phyloP scores from a whole-genome alignment of 2,888 invertebrate genomes.

The Ophion obscuratus region DNA sequence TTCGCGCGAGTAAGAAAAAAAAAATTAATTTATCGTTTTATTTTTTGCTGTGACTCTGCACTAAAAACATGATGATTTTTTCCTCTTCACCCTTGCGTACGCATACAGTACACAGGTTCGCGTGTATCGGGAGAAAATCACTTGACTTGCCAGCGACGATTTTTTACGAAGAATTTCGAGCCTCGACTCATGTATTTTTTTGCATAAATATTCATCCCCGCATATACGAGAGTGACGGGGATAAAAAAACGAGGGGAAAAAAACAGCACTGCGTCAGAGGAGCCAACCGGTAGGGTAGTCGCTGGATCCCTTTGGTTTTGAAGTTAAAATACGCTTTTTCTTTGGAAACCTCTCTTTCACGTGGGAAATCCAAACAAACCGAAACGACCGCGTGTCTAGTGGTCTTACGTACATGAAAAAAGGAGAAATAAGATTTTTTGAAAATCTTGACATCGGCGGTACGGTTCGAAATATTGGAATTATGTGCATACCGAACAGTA shows the following conservation, averaged over 20 bases:
- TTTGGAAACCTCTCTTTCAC: background rate
- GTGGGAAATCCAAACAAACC: background rate
- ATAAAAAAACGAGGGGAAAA: background rate
- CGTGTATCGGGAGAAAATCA: background rate
- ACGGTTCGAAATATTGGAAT: no score
- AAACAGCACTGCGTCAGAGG: background rate
- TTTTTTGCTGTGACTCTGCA: no score
- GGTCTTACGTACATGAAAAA: background rate
- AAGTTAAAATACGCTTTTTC: background rate
- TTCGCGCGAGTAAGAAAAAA: no score
- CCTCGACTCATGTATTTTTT: background rate
- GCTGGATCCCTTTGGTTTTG: background rate
- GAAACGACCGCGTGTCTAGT: background rate
- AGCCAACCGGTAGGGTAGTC: background rate
- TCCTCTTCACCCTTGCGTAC: background rate
- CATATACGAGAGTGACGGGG: background rate
- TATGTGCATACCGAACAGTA: no score
- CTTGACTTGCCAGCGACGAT: background rate
- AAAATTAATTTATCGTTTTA: no score
- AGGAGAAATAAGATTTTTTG: background rate
- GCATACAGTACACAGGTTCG: conserved; percentile 22
- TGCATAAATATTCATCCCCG: background rate
- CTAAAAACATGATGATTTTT: no score
- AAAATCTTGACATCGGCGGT: no score
- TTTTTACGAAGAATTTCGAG: background rate